Evolutionary conservation across 2,113 vertebrate genomes (phyloP).

Genomic region (Pedionomus torquatus): DNA sequence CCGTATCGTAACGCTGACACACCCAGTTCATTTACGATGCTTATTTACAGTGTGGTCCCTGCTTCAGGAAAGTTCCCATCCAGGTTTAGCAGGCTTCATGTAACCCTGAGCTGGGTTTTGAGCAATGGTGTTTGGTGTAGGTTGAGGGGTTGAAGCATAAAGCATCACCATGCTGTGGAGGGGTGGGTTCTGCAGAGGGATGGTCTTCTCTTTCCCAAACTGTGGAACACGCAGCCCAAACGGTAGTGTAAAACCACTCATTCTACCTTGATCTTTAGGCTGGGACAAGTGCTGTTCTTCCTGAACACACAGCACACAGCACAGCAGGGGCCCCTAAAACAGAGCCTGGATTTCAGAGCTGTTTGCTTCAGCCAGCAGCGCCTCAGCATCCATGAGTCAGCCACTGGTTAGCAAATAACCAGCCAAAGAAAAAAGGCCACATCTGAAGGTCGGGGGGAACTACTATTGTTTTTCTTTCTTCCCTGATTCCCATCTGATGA

Average conservation of each 20-base stretch:
- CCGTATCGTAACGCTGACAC: not conserved
- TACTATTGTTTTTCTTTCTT: not conserved
- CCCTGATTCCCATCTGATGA: not conserved
- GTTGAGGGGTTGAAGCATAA: not conserved
- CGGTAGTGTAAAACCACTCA: too few species aligned
- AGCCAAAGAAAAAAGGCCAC: not conserved
- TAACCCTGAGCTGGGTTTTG: not conserved
- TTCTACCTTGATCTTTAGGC: not conserved
- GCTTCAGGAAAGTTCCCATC: not conserved
- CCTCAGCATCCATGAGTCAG: not conserved
- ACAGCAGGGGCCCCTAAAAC: not conserved
- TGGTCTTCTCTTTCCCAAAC: not conserved
- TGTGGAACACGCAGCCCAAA: too few species aligned
- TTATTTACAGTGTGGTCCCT: not conserved
- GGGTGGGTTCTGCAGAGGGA: not conserved
- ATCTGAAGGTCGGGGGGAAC: not conserved
- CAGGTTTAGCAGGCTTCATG: not conserved
- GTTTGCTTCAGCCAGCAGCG: not conserved
- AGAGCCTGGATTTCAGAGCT: not conserved
- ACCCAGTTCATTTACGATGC: not conserved
- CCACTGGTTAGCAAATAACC: not conserved
- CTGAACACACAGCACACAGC: not conserved
- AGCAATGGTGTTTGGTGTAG: not conserved
- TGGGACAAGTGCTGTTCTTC: not conserved
- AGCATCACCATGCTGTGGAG: not conserved